Conservation (phyloP, 2,888 invertebrate species). For the Leptura quadrifasciata region DNA sequence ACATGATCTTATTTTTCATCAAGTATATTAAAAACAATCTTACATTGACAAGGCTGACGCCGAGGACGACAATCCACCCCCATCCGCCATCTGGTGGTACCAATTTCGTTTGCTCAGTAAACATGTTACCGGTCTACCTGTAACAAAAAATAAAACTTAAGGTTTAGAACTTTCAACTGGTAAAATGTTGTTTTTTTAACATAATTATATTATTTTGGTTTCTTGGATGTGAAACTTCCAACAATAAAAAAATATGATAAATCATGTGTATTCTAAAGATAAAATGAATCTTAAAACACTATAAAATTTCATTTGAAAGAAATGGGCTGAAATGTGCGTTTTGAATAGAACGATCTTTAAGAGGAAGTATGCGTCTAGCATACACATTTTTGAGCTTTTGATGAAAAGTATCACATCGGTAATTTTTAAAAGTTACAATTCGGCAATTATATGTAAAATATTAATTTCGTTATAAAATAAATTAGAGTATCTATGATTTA, state of each 20-base stretch:
- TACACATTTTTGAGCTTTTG: no score
- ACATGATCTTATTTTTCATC: neutral
- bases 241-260: neutral
- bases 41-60: conserved; percentile 89
- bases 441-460: no score
- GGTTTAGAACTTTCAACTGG: neutral
- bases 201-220: neutral
- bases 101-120: conserved; percentile 75
- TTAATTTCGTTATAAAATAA: no score
- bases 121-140: conserved; percentile 67
- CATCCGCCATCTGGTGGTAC: conserved; percentile 92
- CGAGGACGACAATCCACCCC: conserved; percentile 92
- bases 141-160: conserved; percentile 47
- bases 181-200: no score
- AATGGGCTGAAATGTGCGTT: no score
- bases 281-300: no score
- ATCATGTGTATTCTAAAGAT: neutral
- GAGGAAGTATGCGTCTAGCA: no score
- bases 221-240: neutral
- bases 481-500: no score
- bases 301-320: no score
- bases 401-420: no score
- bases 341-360: no score
- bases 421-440: no score
- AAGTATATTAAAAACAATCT: conserved; percentile 70